phyloP scores from a whole-genome alignment of 2,797 vertebrate genomes.

The Hapalemur alaotrensis region DNA sequence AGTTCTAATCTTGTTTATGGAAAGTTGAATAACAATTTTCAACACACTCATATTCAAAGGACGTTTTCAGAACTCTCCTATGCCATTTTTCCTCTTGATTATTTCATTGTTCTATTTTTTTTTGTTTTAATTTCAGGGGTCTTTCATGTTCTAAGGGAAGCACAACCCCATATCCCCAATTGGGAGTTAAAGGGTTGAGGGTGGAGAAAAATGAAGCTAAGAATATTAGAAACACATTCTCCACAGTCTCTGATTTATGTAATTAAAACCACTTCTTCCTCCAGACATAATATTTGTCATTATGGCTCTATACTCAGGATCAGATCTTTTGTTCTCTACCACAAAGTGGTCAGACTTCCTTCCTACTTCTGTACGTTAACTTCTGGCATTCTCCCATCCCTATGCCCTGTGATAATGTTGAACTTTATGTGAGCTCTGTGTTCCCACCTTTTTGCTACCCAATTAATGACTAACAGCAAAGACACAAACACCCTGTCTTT shows the following conservation, averaged over 20 bases:
- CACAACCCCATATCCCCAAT: not conserved
- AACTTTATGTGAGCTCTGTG: not conserved
- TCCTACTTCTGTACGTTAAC: not conserved
- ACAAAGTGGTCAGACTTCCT: not conserved
- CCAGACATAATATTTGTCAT: not conserved
- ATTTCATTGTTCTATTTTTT: not conserved
- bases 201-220: constrained; percentile 14
- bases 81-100: not conserved
- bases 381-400: not conserved
- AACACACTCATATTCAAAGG: constrained; percentile 17
- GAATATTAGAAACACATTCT: not conserved
- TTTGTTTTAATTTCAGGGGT: not conserved
- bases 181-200: not conserved
- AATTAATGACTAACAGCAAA: not conserved
- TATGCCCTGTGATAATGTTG: not conserved
- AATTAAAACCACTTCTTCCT: not conserved
- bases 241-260: not conserved
- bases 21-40: constrained; percentile 42
- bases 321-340: not conserved
- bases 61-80: not conserved
- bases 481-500: not conserved
- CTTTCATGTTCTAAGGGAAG: not conserved
- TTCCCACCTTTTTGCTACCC: not conserved
- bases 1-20: constrained; percentile 12
- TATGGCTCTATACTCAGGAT: not conserved